Evolutionary conservation across 2,113 vertebrate species (phyloP), one percentile per base, ranked within the genome.

Genomic region (Thalassarche chlororhynchos): DNA sequence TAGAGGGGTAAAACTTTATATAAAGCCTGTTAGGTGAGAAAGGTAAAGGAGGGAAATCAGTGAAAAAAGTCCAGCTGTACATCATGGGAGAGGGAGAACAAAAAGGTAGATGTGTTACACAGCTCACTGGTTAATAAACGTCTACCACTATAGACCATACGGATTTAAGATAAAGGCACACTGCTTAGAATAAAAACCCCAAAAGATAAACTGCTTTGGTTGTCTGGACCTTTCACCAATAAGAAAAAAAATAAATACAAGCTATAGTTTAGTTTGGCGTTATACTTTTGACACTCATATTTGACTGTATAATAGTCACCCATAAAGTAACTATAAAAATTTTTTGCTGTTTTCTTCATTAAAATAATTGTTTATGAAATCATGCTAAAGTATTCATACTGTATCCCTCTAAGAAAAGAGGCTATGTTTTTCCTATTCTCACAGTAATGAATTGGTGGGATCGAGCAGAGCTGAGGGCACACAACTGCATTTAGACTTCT

Each of bases 101-200:
- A 52, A 58, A 46, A n/a, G 5, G 10, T 1, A 55, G 13, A 19
- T 8, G 5, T 69, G 15, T 25, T 69, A 31, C 36, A 62, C 38
- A 52, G 29, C 24, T 54, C 44, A 18, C 12, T 55, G 15, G 20
- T 32, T 58, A 57, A 62, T 15, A 57, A 74, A 78, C 0, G 0
- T 9, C 52, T 42, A 55, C 10, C 7, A 10, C 38, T 44, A 34
- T 0, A 74, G 51, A 52, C 26, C 54, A 57, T 3, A 26, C 1
- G 6, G 65, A 64, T 68, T 47, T 76, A 38, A 68, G 34, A 78
- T 29, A 74, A 72, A 72, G 42, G 19, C 24, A 79, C 23, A 13
- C 5, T 76, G 58, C 28, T 75, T 51, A 32, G 26, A 69, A 69
- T 51, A 84, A 72, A 62, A 86, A 6, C 4, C 13, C 18, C 9